Percentiles rank a stretch among this genome's conserved stretches.
Evolutionary conservation across 2,113 vertebrate species (phyloP).

Genomic region (Deroptyus accipitrinus): DNA sequence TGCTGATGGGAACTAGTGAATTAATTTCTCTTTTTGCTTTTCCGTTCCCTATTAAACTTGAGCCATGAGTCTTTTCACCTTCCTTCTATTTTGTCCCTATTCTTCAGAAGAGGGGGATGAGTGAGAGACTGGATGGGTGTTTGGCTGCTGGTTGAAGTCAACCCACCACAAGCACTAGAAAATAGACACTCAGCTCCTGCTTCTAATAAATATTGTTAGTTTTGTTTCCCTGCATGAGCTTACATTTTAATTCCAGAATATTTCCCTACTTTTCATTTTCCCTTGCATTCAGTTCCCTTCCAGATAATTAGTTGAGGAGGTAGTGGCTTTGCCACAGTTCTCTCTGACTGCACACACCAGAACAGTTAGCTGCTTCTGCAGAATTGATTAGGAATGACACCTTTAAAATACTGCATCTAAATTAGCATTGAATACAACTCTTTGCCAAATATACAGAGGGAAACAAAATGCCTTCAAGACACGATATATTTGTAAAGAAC

Average conservation of each 20-base stretch:
- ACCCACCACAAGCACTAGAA: not conserved
- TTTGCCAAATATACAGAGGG: not conserved
- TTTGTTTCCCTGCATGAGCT: not conserved
- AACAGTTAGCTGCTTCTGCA: not conserved
- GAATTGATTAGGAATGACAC: not conserved
- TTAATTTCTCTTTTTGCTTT: not conserved
- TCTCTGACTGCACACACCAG: not conserved
- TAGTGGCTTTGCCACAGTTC: not conserved
- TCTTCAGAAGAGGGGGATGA: not conserved
- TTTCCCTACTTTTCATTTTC: not conserved
- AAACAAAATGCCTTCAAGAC: conserved; percentile 3
- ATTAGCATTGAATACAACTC: not conserved
- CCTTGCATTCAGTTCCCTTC: not conserved
- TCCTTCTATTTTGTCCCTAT: not conserved
- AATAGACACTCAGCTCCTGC: not conserved
- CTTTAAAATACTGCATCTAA: not conserved
- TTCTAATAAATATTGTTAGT: not conserved
- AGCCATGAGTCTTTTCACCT: not conserved
- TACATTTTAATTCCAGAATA: not conserved
- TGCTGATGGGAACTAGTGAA: not conserved
- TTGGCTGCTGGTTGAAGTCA: not conserved
- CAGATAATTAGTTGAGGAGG: not conserved
- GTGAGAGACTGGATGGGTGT: not conserved
- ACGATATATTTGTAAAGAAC: conserved; percentile 14
- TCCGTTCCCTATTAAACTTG: not conserved